Conservation (phyloP, 30 jellyfish, hydroid and myxozoan species). For the Cassiopea xamachana region DNA sequence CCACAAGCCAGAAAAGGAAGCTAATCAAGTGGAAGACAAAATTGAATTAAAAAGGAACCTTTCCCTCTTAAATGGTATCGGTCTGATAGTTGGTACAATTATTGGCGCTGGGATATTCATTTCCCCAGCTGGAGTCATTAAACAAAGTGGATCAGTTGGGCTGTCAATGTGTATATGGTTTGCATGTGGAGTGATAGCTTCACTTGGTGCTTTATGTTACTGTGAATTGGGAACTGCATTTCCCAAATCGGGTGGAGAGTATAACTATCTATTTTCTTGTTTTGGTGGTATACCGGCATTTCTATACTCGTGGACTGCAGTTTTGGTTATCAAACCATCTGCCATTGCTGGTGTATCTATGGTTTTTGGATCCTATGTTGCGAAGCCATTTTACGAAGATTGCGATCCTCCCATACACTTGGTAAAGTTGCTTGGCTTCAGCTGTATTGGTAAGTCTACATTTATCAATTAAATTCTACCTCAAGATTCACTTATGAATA, state of each 20-base stretch:
- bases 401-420: conserved; percentile 60
- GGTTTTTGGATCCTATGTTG: conserved; percentile 72
- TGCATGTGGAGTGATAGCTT: conserved; percentile 81
- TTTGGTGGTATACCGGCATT: conserved; percentile 91
- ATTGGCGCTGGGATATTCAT: conserved; percentile 90
- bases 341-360: conserved; percentile 80
- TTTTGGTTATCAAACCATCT: conserved; percentile 81
- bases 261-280: conserved; percentile 53
- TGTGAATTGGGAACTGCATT: conserved; percentile 88
- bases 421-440: conserved; percentile 34
- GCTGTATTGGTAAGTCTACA: conserved; percentile 56
- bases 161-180: conserved; percentile 79
- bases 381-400: conserved; percentile 75
- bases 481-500: too few relatives aligned
- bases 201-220: conserved; percentile 82
- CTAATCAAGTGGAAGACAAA: conserved; percentile 11
- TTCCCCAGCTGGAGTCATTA: conserved; percentile 78
- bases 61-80: conserved; percentile 62
- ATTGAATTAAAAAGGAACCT: conserved; percentile 69
- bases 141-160: conserved; percentile 81
- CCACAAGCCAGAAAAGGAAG: conserved; percentile 1
- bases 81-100: conserved; percentile 85
- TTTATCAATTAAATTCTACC: background rate
- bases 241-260: conserved; percentile 80
- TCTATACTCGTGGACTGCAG: conserved; percentile 84